These are phyloP conservation scores for Vulpes lagopus DNA, from an alignment of 2,113 vertebrate genomes.

Conservation along the genomic window DNA sequence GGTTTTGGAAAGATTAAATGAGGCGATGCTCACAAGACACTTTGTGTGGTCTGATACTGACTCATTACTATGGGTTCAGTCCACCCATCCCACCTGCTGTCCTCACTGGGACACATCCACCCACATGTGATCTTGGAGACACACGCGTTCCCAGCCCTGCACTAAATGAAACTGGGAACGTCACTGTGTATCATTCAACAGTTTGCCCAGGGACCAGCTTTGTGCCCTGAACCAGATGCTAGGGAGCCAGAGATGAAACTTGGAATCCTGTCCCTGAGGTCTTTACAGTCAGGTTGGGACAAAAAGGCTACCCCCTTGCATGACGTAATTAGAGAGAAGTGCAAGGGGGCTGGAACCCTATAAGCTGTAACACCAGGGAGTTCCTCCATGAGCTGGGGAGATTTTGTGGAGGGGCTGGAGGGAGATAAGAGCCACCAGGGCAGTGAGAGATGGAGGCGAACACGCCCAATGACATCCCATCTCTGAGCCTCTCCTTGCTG, in stretches of 20 bases:
- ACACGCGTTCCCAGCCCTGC: not conserved
- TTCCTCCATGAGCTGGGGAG: not conserved
- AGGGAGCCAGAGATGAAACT: not conserved
- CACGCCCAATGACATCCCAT: not conserved
- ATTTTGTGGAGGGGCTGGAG: not conserved
- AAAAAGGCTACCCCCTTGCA: not conserved
- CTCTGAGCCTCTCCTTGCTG: not conserved
- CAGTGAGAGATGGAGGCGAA: not conserved
- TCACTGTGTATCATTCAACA: not conserved
- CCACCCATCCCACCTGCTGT: not conserved
- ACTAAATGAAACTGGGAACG: not conserved
- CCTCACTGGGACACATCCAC: accelerated
- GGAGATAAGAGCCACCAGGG: not conserved
- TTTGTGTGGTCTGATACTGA: accelerated
- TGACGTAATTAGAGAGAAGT: not conserved
- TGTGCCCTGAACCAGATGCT: not conserved
- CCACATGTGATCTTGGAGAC: accelerated
- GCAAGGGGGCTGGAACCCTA: too few species aligned
- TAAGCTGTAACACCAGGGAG: too few species aligned
- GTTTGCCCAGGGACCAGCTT: not conserved
- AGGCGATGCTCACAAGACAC: not conserved
- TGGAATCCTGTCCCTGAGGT: not conserved
- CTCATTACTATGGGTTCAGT: not conserved
- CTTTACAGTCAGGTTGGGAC: not conserved
- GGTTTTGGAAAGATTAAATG: not conserved